Conservation (phyloP, 2,797 vertebrate genomes). For the Macrochelys suwanniensis region DNA sequence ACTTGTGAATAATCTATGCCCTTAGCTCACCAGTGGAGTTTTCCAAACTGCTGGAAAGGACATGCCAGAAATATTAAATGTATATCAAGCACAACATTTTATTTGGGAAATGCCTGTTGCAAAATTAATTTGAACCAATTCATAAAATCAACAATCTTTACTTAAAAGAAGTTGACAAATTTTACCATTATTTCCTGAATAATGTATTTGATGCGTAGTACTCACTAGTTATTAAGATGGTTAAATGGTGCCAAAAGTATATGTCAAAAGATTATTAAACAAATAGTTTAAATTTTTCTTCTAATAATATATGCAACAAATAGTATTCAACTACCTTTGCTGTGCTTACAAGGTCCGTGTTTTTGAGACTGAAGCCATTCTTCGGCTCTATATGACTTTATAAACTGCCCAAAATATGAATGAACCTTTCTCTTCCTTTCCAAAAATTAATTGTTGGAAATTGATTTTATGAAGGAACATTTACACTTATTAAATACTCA, state of each 20-base stretch:
- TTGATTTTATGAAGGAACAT: neutral
- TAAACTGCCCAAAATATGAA: neutral
- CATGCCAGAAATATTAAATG: neutral
- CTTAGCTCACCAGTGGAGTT: neutral
- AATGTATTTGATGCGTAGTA: neutral
- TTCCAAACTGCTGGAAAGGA: neutral
- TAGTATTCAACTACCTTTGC: neutral
- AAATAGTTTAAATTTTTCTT: neutral
- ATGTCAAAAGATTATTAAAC: slow-evolving; percentile 7
- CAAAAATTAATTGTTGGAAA: neutral
- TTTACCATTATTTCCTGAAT: neutral
- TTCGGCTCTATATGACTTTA: neutral
- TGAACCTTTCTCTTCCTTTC: neutral
- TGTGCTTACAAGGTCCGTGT: neutral
- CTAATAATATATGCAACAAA: neutral
- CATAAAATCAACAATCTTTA: too few species aligned
- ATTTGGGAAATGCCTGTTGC: neutral
- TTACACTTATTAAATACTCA: neutral
- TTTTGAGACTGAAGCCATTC: neutral
- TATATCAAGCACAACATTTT: neutral
- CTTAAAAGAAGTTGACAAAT: slow-evolving; percentile 9
- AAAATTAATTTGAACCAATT: neutral
- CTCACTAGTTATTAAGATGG: slow-evolving; percentile 15
- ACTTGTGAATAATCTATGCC: neutral
- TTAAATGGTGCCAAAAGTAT: neutral